Percentiles rank a stretch among this genome's conserved stretches.
Conservation (phyloP, 2,797 vertebrate genomes). For the Anguilla marmorata region DNA sequence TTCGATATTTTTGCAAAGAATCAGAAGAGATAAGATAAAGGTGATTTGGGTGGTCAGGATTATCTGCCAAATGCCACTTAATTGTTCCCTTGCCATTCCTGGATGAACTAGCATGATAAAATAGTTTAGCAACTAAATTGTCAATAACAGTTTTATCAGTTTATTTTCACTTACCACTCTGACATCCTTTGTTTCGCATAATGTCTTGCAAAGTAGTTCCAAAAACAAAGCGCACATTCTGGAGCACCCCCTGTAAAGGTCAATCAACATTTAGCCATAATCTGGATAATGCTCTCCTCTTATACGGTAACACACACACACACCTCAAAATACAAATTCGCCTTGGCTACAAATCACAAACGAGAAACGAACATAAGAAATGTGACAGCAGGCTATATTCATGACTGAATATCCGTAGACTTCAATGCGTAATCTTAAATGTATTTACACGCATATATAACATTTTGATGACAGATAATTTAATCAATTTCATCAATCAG, state of each 20-base stretch:
- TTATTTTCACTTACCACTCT: conserved; percentile 79
- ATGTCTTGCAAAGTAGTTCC: conserved; percentile 88
- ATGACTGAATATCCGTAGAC: not conserved
- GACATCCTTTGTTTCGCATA: conserved; percentile 93
- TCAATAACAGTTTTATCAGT: not conserved
- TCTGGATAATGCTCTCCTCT: not conserved
- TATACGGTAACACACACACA: not conserved
- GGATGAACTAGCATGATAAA: not conserved
- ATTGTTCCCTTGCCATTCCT: not conserved
- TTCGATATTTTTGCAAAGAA: not conserved
- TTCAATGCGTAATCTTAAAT: not conserved
- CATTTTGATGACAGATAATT: not conserved
- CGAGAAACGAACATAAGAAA: not conserved
- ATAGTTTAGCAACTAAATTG: not conserved
- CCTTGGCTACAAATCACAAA: not conserved
- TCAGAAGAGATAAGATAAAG: not conserved
- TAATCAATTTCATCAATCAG: not conserved
- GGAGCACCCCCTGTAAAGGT: conserved; percentile 86
- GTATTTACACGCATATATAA: not conserved
- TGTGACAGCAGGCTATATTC: not conserved
- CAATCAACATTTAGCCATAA: conserved; percentile 23
- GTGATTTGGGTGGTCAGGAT: not conserved
- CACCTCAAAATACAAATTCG: not conserved
- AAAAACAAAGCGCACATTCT: conserved; percentile 96
- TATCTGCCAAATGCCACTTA: not conserved